Evolutionary conservation across 2,888 invertebrate species (phyloP).

Genomic region (Papilio gigon): DNA sequence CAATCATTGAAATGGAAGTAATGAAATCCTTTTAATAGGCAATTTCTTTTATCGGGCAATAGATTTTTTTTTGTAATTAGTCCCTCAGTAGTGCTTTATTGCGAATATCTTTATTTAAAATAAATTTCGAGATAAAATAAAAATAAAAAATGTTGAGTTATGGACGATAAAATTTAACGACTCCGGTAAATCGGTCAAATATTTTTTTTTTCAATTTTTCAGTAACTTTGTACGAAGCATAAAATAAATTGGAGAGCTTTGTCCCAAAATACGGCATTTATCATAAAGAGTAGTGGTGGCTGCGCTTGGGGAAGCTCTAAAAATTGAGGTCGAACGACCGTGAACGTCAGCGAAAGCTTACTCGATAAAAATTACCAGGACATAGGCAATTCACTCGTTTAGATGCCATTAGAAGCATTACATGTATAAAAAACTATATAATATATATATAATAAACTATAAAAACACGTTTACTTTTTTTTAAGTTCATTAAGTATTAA

Average conservation of each 20-base stretch:
- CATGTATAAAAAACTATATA: background rate
- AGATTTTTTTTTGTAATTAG: conserved; percentile 20
- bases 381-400: background rate
- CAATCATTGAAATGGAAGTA: conserved; percentile 2
- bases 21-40: conserved; percentile 11
- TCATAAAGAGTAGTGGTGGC: conserved; percentile 23
- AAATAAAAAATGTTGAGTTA: background rate
- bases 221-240: conserved; percentile 21
- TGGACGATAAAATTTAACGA: conserved; percentile 5
- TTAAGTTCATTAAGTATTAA: too few relatives aligned
- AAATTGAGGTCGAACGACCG: conserved; percentile 34
- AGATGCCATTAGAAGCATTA: background rate
- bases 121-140: conserved; percentile 7
- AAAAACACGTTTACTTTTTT: too few relatives aligned
- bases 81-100: conserved; percentile 11
- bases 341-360: conserved; percentile 24
- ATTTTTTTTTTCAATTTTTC: conserved; percentile 17
- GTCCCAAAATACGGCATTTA: conserved; percentile 34
- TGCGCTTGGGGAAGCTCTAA: conserved; percentile 11
- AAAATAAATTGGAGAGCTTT: conserved; percentile 26
- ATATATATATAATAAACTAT: too few relatives aligned
- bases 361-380: conserved; percentile 24
- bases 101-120: background rate
- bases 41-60: conserved; percentile 11
- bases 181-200: conserved; percentile 6